These are phyloP conservation scores for Eurytoma adleriae DNA, from an alignment of 2,888 invertebrate species.

Conservation along the genomic window DNA sequence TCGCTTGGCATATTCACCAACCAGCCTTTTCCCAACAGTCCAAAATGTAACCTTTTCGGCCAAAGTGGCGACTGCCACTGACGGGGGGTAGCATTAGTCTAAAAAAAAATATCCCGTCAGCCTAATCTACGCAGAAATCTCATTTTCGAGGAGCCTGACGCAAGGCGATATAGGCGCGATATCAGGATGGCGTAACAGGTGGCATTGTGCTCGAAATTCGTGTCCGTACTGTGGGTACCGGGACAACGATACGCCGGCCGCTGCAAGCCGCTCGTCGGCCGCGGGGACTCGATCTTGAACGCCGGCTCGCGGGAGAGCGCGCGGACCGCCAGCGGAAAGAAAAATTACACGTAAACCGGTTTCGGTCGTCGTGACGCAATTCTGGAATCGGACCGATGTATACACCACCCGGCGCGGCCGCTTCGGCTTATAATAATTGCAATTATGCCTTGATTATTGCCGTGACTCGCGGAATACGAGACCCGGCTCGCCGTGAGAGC, in stretches of 20 bases:
- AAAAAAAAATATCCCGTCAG: background rate
- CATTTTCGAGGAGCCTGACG: slow-evolving; percentile 8
- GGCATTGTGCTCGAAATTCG: slow-evolving; percentile 49
- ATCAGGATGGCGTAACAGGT: slow-evolving; percentile 49
- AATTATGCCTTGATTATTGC: slow-evolving; percentile 50
- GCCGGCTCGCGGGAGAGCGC: slow-evolving; percentile 1
- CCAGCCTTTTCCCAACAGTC: no score
- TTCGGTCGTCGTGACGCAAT: slow-evolving; percentile 45
- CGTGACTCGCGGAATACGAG: no score
- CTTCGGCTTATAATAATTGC: slow-evolving; percentile 55
- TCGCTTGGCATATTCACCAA: background rate
- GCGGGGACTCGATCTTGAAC: slow-evolving; percentile 49
- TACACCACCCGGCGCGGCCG: slow-evolving; percentile 54
- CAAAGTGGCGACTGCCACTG: no score
- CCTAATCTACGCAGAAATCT: background rate
- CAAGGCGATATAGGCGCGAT: background rate
- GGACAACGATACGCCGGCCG: background rate
- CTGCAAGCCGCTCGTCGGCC: background rate
- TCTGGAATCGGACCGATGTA: slow-evolving; percentile 57
- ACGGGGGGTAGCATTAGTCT: background rate
- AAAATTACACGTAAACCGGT: slow-evolving; percentile 43
- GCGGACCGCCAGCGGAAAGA: background rate
- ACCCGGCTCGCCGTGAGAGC: background rate
- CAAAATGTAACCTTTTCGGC: no score
- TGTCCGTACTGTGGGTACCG: background rate